Evolutionary conservation across 1,140 invertebrate genomes (phyloP).

Genomic region (Hermatobates lingyangjiaoensis): DNA sequence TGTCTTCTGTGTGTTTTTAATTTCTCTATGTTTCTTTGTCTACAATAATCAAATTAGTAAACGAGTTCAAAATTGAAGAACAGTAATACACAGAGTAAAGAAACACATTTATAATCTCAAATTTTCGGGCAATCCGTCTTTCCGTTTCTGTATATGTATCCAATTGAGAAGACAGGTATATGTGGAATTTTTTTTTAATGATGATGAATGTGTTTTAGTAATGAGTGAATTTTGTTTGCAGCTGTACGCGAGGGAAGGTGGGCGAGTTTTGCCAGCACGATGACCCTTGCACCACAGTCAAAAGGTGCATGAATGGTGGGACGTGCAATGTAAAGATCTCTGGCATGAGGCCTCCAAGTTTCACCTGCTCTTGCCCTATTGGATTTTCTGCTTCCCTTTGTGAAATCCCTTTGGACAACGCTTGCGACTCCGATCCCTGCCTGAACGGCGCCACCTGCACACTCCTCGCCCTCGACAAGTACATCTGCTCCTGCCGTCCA

Average conservation of each 20-base stretch:
- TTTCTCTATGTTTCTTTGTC: no score
- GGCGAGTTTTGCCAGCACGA: slow-evolving; percentile 85
- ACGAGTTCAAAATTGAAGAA: no score
- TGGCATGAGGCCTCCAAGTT: slow-evolving; percentile 44
- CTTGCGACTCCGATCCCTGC: slow-evolving; percentile 75
- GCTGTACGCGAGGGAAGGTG: slow-evolving; percentile 74
- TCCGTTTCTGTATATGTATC: no score
- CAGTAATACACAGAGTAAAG: no score
- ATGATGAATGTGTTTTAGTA: no score
- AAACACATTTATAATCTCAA: no score
- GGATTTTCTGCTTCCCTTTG: slow-evolving; percentile 84
- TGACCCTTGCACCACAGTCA: slow-evolving; percentile 78
- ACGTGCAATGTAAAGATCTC: slow-evolving; percentile 61
- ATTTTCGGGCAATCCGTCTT: no score
- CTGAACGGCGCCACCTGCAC: slow-evolving; percentile 67
- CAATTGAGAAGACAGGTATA: no score
- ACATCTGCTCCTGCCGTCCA: slow-evolving; percentile 61
- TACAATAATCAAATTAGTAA: no score
- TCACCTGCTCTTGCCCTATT: slow-evolving; percentile 68
- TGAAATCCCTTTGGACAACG: slow-evolving; percentile 73
- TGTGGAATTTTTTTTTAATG: no score
- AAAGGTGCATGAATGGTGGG: slow-evolving; percentile 80
- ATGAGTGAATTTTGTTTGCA: slow-evolving; percentile 38
- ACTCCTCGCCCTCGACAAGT: slow-evolving; percentile 52
- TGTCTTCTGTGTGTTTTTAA: no score